Evolutionary conservation across 2,888 invertebrate genomes (phyloP).

Genomic region (Incurvaria masculella): DNA sequence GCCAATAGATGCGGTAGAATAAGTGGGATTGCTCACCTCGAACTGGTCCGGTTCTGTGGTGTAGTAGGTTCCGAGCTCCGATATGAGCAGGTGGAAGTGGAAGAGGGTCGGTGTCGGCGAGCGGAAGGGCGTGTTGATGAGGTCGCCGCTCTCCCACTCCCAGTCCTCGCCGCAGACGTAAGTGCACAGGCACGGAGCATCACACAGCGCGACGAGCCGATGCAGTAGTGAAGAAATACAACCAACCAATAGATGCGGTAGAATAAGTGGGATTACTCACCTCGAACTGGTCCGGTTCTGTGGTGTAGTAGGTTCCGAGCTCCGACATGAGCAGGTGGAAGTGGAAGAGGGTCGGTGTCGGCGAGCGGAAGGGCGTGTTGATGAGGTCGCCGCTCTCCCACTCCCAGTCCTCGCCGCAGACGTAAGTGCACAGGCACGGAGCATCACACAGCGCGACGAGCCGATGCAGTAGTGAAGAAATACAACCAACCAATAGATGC

Average conservation of each 20-base stretch:
- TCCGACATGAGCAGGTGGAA: conserved; percentile 64
- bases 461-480: conserved; percentile 30
- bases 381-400: conserved; percentile 64
- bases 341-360: conserved; percentile 64
- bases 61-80: conserved; percentile 62
- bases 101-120: conserved; percentile 64
- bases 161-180: conserved; percentile 54
- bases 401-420: conserved; percentile 55
- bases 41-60: conserved; percentile 65
- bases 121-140: conserved; percentile 60
- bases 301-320: conserved; percentile 66
- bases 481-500: too few species aligned
- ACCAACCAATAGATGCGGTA: too few species aligned
- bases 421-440: conserved; percentile 61
- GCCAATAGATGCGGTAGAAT: too few species aligned
- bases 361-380: conserved; percentile 59
- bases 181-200: conserved; percentile 65
- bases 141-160: conserved; percentile 62
- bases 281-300: conserved; percentile 61
- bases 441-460: conserved; percentile 65
- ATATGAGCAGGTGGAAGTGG: conserved; percentile 64
- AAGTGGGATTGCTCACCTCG: too few species aligned
- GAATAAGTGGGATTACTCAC: conserved; percentile 24
- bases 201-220: conserved; percentile 62
- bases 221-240: conserved; percentile 64